A percentile compares a stretch with the other conserved stretches of the same genome.
These are phyloP conservation scores for Conopomorpha cramerella DNA, from an alignment of 1,140 invertebrate genomes.

Conservation along the genomic window DNA sequence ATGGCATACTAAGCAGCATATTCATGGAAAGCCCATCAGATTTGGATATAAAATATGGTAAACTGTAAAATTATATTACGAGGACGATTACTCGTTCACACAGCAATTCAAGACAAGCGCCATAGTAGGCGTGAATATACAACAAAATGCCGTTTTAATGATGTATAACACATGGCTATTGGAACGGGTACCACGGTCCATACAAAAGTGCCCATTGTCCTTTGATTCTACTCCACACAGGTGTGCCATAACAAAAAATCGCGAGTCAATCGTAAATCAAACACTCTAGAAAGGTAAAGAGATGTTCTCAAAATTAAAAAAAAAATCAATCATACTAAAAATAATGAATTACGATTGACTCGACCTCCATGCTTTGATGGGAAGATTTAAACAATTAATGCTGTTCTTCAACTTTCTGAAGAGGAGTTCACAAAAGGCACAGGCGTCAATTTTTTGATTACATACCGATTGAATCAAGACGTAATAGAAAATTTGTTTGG, in stretches of 20 bases:
- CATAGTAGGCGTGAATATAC: too few relatives aligned
- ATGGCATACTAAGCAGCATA: too few relatives aligned
- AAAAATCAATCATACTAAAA: constrained; percentile 3
- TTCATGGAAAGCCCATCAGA: too few relatives aligned
- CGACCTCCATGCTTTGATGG: constrained; percentile 8
- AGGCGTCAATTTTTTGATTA: constrained; percentile 7
- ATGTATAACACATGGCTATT: too few relatives aligned
- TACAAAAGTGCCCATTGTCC: too few relatives aligned
- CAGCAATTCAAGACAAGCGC: too few relatives aligned
- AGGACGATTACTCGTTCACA: too few relatives aligned
- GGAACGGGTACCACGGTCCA: too few relatives aligned
- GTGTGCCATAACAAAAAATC: constrained; percentile 5
- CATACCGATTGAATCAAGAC: constrained; percentile 14
- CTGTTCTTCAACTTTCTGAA: constrained; percentile 5
- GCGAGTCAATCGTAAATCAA: constrained; percentile 5
- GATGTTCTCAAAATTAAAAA: constrained; percentile 3
- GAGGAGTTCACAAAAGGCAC: constrained; percentile 7
- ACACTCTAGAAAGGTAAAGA: constrained; percentile 3
- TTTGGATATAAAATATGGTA: too few relatives aligned
- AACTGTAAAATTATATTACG: too few relatives aligned
- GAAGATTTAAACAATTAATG: constrained; percentile 8
- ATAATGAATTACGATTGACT: constrained; percentile 1
- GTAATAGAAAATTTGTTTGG: constrained; percentile 16
- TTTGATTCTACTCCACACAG: constrained; percentile 6
- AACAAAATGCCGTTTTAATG: too few relatives aligned